Conservation (phyloP, 2,797 vertebrate species). For the Bovichtus variegatus region DNA sequence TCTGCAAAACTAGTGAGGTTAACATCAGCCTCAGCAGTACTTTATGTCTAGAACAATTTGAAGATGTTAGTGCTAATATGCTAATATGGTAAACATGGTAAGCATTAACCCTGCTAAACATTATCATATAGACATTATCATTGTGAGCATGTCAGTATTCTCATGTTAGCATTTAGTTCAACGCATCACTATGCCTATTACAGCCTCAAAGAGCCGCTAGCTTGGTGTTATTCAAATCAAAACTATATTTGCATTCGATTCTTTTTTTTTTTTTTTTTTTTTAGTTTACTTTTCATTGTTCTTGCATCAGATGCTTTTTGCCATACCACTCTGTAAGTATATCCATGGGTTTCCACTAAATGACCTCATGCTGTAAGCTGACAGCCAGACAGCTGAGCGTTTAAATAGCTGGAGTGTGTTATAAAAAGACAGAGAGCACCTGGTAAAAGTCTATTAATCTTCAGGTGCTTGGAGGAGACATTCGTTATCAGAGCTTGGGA, state of each 20-base stretch:
- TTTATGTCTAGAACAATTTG: too few species aligned
- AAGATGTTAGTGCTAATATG: neutral
- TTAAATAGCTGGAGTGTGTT: constrained; percentile 85
- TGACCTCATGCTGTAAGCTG: constrained; percentile 71
- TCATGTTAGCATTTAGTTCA: neutral
- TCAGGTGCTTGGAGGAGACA: constrained; percentile 85
- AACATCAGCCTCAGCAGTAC: neutral
- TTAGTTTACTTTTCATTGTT: neutral
- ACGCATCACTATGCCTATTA: neutral
- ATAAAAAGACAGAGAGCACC: constrained; percentile 85
- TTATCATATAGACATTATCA: neutral
- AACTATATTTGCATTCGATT: neutral
- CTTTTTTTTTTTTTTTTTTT: neutral
- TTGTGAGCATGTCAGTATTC: too few species aligned
- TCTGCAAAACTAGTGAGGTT: neutral
- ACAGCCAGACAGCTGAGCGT: constrained; percentile 78
- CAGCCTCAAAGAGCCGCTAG: neutral
- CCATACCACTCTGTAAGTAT: constrained; percentile 14
- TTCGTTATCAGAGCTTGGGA: constrained; percentile 86
- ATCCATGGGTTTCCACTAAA: constrained; percentile 59
- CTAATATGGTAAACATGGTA: neutral
- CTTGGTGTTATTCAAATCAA: neutral
- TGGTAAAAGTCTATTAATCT: constrained; percentile 87
- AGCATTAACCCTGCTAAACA: neutral
- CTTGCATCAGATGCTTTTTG: constrained; percentile 29